phyloP scores from a whole-genome alignment of 2,113 vertebrate genomes.

The Arvicanthis niloticus region DNA sequence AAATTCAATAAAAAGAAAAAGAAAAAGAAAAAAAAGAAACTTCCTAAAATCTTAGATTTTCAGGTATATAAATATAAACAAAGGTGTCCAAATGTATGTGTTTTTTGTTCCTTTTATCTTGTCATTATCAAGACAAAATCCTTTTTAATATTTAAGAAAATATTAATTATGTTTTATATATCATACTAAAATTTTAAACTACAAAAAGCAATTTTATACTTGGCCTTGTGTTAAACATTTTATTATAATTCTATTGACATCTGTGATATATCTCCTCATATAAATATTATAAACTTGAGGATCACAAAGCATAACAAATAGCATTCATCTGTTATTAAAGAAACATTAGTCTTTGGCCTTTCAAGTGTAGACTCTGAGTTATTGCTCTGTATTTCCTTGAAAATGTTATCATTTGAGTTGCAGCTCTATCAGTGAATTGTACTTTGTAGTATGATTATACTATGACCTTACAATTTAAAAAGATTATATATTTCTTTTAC shows the following conservation, averaged over 20 bases:
- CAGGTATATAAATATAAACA: not conserved
- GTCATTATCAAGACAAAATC: too few relatives aligned
- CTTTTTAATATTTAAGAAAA: not conserved
- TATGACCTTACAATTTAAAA: not conserved
- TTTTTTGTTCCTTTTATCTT: not conserved
- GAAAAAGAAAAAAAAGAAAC: too few relatives aligned
- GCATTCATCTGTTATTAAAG: not conserved
- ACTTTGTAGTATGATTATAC: not conserved
- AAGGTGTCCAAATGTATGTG: not conserved
- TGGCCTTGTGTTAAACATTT: not conserved
- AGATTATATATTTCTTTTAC: not conserved
- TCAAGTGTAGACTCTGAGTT: not conserved
- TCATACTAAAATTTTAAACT: not conserved
- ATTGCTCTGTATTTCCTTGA: not conserved
- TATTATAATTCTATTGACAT: not conserved
- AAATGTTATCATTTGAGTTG: not conserved
- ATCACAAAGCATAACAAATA: not conserved
- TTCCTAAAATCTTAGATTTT: not conserved
- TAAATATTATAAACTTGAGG: not conserved
- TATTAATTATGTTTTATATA: not conserved
- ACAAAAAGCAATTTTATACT: not conserved
- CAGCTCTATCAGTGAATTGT: not conserved
- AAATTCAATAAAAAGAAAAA: too few relatives aligned
- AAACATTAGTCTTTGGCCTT: not conserved
- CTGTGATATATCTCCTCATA: not conserved